Evolutionary conservation across 2,888 invertebrate genomes (phyloP).

Genomic region (Acleris holmiana): DNA sequence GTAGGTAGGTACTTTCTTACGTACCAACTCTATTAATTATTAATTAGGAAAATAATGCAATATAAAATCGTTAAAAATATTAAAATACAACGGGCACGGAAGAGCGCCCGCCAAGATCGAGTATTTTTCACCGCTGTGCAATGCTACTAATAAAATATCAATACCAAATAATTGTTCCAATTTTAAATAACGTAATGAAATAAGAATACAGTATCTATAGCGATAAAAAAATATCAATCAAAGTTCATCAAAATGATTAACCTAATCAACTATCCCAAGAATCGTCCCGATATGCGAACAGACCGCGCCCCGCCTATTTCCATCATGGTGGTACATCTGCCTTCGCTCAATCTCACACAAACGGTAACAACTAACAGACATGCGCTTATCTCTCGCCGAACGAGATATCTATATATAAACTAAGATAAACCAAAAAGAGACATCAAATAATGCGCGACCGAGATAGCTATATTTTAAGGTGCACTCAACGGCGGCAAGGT

Average conservation of each 20-base stretch:
- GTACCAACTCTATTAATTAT: too few relatives aligned
- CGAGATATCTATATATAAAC: constrained; percentile 81
- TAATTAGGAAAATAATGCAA: too few relatives aligned
- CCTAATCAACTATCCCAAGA: constrained; percentile 51
- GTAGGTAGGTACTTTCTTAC: too few relatives aligned
- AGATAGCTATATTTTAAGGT: constrained; percentile 74
- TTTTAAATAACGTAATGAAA: not conserved
- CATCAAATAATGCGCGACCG: constrained; percentile 64
- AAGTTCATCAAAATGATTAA: constrained; percentile 44
- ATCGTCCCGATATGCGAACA: constrained; percentile 53
- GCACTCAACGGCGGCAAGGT: constrained; percentile 64
- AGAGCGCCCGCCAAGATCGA: too few relatives aligned
- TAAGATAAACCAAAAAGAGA: constrained; percentile 75
- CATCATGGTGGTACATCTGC: constrained; percentile 77
- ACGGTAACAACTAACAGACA: constrained; percentile 71
- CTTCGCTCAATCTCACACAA: constrained; percentile 60
- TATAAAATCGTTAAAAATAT: too few relatives aligned
- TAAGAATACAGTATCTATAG: not conserved
- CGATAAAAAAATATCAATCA: not conserved
- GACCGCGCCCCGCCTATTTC: constrained; percentile 75
- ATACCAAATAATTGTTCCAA: not conserved
- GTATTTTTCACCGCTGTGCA: too few relatives aligned
- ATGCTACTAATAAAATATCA: too few relatives aligned
- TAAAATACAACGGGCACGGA: too few relatives aligned
- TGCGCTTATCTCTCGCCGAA: constrained; percentile 76